Conservation (phyloP, 2,888 invertebrate species). For the Chrysolina haemoptera region DNA sequence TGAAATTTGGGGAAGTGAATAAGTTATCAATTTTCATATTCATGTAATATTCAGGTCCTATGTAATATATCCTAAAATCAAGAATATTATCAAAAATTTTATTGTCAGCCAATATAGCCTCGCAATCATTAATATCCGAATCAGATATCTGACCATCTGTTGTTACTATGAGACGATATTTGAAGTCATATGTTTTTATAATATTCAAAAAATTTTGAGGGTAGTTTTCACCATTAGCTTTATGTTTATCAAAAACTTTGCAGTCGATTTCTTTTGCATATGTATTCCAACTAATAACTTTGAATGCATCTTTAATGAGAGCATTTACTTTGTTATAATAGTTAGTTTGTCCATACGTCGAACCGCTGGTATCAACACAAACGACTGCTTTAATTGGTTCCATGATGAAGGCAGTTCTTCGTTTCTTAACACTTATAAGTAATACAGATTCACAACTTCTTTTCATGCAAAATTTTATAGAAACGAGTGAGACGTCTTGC, state of each 20-base stretch:
- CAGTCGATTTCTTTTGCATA: background rate
- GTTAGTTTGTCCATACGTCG: background rate
- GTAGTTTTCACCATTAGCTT: background rate
- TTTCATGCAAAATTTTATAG: too few relatives aligned
- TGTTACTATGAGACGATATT: slow-evolving; percentile 1
- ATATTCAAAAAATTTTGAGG: slow-evolving; percentile 7
- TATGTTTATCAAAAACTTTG: background rate
- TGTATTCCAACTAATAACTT: slow-evolving; percentile 14
- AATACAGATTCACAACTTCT: too few relatives aligned
- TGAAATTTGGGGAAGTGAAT: slow-evolving; percentile 3
- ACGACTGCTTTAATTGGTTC: slow-evolving; percentile 1
- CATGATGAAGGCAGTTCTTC: background rate
- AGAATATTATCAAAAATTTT: slow-evolving; percentile 1
- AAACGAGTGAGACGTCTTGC: too few relatives aligned
- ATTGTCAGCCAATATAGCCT: background rate
- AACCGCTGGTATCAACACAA: slow-evolving; percentile 22
- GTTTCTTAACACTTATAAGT: too few relatives aligned
- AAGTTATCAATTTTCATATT: slow-evolving; percentile 22
- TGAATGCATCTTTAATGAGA: background rate
- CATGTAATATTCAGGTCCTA: background rate
- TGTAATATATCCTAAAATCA: slow-evolving; percentile 18
- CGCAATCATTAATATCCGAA: background rate
- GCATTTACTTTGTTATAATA: slow-evolving; percentile 16
- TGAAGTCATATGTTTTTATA: background rate
- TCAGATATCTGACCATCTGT: slow-evolving; percentile 15